These are phyloP conservation scores for Bombus haemorrhoidalis DNA, from an alignment of 1,140 invertebrate species.

Conservation along the genomic window DNA sequence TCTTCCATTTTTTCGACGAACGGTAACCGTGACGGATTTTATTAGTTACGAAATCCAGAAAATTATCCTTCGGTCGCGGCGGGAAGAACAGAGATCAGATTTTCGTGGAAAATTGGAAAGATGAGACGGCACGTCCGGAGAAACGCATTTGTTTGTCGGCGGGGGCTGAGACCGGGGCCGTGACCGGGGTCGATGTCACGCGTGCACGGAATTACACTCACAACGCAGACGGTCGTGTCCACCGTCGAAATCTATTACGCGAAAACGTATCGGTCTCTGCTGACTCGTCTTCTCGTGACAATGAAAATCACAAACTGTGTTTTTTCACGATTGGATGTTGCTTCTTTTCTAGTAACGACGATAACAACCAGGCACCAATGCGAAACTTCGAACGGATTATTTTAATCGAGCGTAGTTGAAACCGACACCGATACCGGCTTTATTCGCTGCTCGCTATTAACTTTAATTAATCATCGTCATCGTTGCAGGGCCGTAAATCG, in stretches of 20 bases:
- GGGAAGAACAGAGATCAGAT: neutral
- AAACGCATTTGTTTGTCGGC: slow-evolving; percentile 19
- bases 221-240: neutral
- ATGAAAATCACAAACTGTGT: neutral
- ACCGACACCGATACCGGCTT: neutral
- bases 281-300: neutral
- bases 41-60: neutral
- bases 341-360: neutral
- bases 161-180: neutral
- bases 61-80: neutral
- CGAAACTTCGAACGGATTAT: neutral
- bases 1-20: neutral
- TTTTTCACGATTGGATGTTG: neutral
- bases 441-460: neutral
- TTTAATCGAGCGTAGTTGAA: neutral
- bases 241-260: slow-evolving; percentile 17
- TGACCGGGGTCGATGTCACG: neutral
- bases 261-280: neutral
- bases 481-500: neutral
- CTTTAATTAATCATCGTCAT: slow-evolving; percentile 31
- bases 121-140: neutral
- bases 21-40: neutral
- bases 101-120: slow-evolving; percentile 6
- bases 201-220: slow-evolving; percentile 28
- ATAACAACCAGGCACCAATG: neutral